Base-by-base conservation (phyloP, 2,113 vertebrate species). In the Pygoscelis adeliae region DNA sequence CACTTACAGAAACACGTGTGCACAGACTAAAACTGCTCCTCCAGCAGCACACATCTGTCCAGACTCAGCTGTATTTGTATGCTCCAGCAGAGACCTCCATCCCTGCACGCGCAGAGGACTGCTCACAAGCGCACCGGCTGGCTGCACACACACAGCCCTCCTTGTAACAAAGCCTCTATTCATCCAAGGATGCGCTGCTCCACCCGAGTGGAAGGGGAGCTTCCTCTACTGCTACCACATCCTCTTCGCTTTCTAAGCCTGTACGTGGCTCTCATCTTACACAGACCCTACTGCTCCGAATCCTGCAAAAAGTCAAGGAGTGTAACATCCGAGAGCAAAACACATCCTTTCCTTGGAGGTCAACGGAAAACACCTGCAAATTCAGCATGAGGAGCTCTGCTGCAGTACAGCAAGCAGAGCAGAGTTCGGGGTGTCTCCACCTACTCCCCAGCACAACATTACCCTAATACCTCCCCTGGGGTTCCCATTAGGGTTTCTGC, bases 1-100 rank as follows among this genome's bases (percentile, higher is more conserved):
- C 42, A 10, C 59, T 32, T 13, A 53, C 23, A 42, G 71, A 63
- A 76, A 59, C 0, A 52, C 0, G 2, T 3, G 40, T 25, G 46
- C 15, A 2, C 53, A 59, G 6, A 23, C n/a, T 19, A 17, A 21
- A 59, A 4, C n/a, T 13, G 55, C 78, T 81, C 86, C 86, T 84
- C 53, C 65, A 61, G 86, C 86, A 77, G 63, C 78, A n/a, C 29
- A 2, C 0, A 0, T 38, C 77, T 52, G 61, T 4, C 66, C 61
- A 21, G 34, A 2, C 30, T 16, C 71, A 11, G 77, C 52, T 50
- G 42, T 4, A 6, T 42, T 4, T 61, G 67, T 14, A 7, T 4
- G 66, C 67, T n/a, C 40, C 88, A 66, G 61, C 65, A 53, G 53
- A 55, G n/a, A 30, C 27, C 25, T 55, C n/a, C 58, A 11, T 9